Percentiles rank a stretch among this genome's conserved stretches.
Conservation (phyloP, 2,797 vertebrate genomes). For the Carapus acus region DNA sequence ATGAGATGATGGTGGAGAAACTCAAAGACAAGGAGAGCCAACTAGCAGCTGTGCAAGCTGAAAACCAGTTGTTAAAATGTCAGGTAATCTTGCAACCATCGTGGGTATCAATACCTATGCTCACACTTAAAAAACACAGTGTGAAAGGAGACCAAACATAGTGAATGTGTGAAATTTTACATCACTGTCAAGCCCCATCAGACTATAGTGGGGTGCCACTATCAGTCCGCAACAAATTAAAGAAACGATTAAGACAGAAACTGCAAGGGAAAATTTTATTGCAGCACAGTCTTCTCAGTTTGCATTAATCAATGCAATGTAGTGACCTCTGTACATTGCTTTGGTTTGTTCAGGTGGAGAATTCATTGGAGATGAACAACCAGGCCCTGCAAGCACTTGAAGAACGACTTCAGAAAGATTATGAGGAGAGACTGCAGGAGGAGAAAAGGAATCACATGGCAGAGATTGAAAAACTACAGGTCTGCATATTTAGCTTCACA, state of each 20-base stretch:
- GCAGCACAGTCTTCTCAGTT: too few species aligned
- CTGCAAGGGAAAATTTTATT: too few species aligned
- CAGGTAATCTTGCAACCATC: constrained; percentile 71
- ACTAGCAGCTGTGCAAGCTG: constrained; percentile 76
- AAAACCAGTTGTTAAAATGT: constrained; percentile 83
- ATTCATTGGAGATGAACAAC: constrained; percentile 77
- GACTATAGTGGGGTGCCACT: too few species aligned
- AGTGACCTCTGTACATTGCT: constrained; percentile 24
- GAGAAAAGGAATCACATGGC: constrained; percentile 80
- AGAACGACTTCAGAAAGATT: constrained; percentile 79
- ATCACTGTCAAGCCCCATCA: too few species aligned
- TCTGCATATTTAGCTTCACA: constrained; percentile 53
- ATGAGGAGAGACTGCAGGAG: constrained; percentile 79
- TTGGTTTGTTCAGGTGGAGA: constrained; percentile 77
- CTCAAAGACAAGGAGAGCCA: constrained; percentile 82
- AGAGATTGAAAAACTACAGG: constrained; percentile 86
- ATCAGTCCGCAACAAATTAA: too few species aligned
- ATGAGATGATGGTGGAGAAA: constrained; percentile 78
- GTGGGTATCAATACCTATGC: too few species aligned
- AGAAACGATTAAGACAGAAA: too few species aligned
- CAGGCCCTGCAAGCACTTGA: constrained; percentile 85
- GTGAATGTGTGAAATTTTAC: too few species aligned
- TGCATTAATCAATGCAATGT: constrained; percentile 13
- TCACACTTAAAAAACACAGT: too few species aligned
- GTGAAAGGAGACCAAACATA: too few species aligned